Evolutionary conservation across 1,140 invertebrate genomes (phyloP).

Genomic region (Drosophila sp.): DNA sequence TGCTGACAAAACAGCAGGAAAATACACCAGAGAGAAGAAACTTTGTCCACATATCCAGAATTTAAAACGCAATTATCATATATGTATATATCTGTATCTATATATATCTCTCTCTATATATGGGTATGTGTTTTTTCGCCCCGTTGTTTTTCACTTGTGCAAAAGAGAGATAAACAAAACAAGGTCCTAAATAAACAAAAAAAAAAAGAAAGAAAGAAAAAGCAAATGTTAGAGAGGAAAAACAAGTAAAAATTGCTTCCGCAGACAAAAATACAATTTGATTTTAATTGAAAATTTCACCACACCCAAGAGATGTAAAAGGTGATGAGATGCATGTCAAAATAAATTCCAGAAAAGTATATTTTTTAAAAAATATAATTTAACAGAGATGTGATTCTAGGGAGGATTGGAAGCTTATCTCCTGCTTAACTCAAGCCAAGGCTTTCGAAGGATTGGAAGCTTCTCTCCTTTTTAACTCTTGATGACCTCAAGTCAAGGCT

Average conservation of each 20-base stretch:
- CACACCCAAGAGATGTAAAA: constrained; percentile 2
- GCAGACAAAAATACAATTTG: constrained; percentile 64
- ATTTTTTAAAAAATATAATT: background rate
- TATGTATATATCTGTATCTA: constrained; percentile 35
- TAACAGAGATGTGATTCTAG: too few species aligned
- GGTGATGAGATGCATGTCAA: background rate
- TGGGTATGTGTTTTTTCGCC: constrained; percentile 18
- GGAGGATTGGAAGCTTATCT: too few species aligned
- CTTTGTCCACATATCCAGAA: constrained; percentile 54
- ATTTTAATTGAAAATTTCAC: constrained; percentile 71
- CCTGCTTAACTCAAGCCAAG: background rate
- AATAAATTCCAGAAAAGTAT: background rate
- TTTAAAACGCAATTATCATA: constrained; percentile 70
- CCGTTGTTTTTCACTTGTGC: constrained; percentile 62
- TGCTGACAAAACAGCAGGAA: constrained; percentile 41
- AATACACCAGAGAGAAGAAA: constrained; percentile 17
- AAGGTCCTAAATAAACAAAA: constrained; percentile 72
- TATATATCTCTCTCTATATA: constrained; percentile 6
- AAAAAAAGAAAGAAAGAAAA: constrained; percentile 23
- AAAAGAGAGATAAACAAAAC: constrained; percentile 61
- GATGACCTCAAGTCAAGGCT: constrained; percentile 1
- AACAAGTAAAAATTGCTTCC: constrained; percentile 39
- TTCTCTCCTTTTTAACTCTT: background rate
- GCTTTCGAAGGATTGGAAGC: constrained; percentile 5
- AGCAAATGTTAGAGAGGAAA: constrained; percentile 27